Evolutionary conservation across 1,140 invertebrate genomes (phyloP), one percentile per base, ranked within the genome.

Genomic region (Lepidurus couesii): DNA sequence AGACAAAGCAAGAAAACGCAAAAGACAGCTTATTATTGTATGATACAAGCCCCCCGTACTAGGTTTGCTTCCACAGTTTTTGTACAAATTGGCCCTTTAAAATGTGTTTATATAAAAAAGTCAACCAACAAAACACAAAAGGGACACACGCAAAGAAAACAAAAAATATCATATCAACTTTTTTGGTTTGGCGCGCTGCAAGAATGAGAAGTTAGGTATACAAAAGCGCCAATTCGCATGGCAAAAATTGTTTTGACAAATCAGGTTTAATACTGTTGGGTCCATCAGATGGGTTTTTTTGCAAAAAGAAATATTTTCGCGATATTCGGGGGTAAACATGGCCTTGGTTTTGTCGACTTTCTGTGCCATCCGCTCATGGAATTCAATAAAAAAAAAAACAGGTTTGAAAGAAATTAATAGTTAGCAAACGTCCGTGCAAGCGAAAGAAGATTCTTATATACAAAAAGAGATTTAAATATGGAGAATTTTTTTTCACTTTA

Each of bases 201-300:
- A 65, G 53, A 21, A 65, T 65, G 16, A 65, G 21, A 21, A 65
- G 53, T 65, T 65, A 65, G 21, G 53, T n/a, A 65, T 65, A 65
- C 53, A 65, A 65, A 65, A 65, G 53, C 53, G n/a, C 53, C 53
- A 65, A 65, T 16, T 65, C 21, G 53, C 53, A 65, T 65, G 53
- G 53, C 53, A 65, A 65, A 65, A 65, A 65, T n/a, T n/a, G 53
- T 7, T 65, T 65, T 65, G 53, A 65, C 53, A 65, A 65, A 65
- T 65, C 53, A 65, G 53, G 53, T 65, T 65, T 65, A 65, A 65
- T 65, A 65, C 53, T 65, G 53, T 65, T 65, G 53, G 53, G 53
- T 65, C 53, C 53, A 65, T 65, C 53, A 65, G 53, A 34, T 65
- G 53, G 16, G 7, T 21, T 65, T 65, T 65, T 16, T 16, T 65